These are phyloP conservation scores for Enteromius argenteus DNA, from an alignment of 2,797 vertebrate genomes.

Conservation along the genomic window DNA sequence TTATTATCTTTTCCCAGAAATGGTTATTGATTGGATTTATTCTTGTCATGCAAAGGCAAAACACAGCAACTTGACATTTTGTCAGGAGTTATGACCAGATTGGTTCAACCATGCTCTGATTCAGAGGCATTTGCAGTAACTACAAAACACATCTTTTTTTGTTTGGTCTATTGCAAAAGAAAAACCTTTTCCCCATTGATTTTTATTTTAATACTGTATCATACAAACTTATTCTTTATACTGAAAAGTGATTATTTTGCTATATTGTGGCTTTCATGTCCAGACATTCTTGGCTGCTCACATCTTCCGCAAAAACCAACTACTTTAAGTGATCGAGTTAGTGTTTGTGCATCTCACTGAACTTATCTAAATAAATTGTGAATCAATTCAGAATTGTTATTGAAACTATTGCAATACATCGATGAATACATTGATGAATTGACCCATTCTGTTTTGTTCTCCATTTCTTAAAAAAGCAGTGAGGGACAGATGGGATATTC, in stretches of 20 bases:
- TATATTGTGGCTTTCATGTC: background rate
- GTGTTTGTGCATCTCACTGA: background rate
- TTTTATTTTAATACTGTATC: background rate
- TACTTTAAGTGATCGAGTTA: no score
- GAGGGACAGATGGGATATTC: background rate
- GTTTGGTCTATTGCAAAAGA: background rate
- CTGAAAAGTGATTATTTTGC: background rate
- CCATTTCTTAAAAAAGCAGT: background rate
- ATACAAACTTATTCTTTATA: background rate
- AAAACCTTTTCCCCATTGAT: background rate
- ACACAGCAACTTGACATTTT: background rate
- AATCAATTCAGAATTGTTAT: background rate
- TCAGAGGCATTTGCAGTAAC: background rate
- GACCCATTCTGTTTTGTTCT: background rate
- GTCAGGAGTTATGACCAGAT: background rate
- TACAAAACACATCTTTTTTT: background rate
- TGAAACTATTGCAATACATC: background rate
- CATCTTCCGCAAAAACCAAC: background rate
- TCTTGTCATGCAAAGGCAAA: background rate
- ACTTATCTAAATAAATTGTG: background rate
- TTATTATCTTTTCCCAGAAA: background rate
- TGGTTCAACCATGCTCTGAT: background rate
- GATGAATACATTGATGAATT: background rate
- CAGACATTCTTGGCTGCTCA: background rate
- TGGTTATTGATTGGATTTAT: background rate